Evolutionary conservation across 2,888 invertebrate species (phyloP).

Genomic region (Kryphioiulus occultus): DNA sequence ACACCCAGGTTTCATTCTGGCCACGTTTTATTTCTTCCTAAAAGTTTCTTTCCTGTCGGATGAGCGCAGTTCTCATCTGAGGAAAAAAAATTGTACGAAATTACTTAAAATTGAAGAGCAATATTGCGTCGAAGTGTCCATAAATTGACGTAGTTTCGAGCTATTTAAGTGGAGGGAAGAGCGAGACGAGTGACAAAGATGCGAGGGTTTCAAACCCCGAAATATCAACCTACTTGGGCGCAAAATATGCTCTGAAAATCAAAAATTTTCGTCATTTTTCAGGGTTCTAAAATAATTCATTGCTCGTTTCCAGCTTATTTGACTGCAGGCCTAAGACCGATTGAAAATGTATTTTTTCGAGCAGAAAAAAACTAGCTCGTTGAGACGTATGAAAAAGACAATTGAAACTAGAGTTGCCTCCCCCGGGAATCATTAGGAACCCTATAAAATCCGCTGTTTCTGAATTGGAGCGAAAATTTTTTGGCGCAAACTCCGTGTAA

Average conservation of each 20-base stretch:
- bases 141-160: not conserved
- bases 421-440: conserved; percentile 10
- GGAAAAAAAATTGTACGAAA: not conserved
- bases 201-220: not conserved
- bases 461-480: not conserved
- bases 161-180: not conserved
- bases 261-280: conserved; percentile 23
- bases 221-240: not conserved
- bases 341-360: conserved; percentile 4
- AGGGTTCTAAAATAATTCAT: not conserved
- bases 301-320: not conserved
- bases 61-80: not conserved
- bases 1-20: not conserved
- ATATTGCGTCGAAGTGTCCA: not conserved
- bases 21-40: not conserved
- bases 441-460: conserved; percentile 23
- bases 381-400: conserved; percentile 17
- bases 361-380: conserved; percentile 5
- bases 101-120: conserved; percentile 13
- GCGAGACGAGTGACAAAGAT: not conserved
- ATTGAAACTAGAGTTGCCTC: conserved; percentile 23
- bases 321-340: conserved; percentile 17
- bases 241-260: not conserved
- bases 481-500: not conserved
- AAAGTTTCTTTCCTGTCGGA: too few relatives aligned